Evolutionary conservation across 2,113 vertebrate genomes (phyloP).

Genomic region (Noctilio leporinus): DNA sequence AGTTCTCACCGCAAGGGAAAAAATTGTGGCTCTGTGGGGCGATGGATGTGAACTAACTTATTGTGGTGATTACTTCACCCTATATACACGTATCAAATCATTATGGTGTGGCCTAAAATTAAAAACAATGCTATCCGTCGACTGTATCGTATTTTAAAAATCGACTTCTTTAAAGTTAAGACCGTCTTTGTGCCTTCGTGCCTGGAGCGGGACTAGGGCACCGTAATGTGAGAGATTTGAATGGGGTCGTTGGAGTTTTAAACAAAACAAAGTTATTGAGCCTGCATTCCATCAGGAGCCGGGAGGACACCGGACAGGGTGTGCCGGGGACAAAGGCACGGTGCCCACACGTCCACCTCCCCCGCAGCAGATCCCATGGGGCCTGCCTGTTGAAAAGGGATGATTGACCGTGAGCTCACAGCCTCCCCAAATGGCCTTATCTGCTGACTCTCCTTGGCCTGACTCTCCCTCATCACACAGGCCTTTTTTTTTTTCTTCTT

Average conservation of each 20-base stretch:
- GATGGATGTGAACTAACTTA: background rate
- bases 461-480: background rate
- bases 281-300: background rate
- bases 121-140: background rate
- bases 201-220: background rate
- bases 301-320: background rate
- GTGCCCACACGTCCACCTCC: too few relatives aligned
- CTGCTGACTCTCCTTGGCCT: background rate
- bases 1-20: background rate
- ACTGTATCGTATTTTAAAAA: background rate
- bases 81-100: background rate
- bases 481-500: background rate
- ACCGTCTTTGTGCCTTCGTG: background rate
- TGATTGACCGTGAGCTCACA: background rate
- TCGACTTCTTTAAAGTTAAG: background rate
- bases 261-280: background rate
- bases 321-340: too few relatives aligned
- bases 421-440: background rate
- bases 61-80: too few relatives aligned
- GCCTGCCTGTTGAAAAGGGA: background rate
- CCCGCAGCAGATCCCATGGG: background rate
- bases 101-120: background rate
- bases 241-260: background rate
- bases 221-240: background rate
- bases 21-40: background rate